A percentile compares a stretch with the other conserved stretches of the same genome.
Conservation (phyloP, 2,888 invertebrate species). For the Cerastis leucographa region DNA sequence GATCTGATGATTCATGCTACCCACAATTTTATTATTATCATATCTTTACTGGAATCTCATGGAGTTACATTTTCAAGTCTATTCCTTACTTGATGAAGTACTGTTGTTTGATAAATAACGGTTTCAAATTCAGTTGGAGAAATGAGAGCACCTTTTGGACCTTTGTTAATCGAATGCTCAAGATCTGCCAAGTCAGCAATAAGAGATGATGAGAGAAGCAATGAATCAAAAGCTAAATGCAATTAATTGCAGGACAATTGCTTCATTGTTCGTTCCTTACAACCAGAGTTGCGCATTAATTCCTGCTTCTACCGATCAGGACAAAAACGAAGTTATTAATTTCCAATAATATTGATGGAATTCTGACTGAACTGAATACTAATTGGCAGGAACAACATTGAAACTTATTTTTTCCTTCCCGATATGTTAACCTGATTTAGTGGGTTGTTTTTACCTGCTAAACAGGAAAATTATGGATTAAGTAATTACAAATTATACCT, state of each 20-base stretch:
- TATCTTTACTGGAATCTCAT: neutral
- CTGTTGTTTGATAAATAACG: neutral
- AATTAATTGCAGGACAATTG: neutral
- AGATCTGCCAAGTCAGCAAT: neutral
- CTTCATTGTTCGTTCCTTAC: neutral
- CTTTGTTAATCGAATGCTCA: neutral
- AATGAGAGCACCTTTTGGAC: neutral
- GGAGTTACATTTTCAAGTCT: neutral
- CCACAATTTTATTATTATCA: constrained; percentile 41
- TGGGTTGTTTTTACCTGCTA: constrained; percentile 8
- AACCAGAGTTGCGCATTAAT: neutral
- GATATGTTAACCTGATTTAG: constrained; percentile 4
- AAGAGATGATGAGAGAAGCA: neutral
- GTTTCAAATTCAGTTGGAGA: neutral
- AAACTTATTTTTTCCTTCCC: constrained; percentile 6
- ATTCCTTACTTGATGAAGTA: neutral
- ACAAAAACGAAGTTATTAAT: neutral
- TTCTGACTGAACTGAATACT: neutral
- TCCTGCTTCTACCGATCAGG: neutral
- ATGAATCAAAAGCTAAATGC: neutral
- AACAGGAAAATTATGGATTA: constrained; percentile 3
- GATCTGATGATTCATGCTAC: constrained; percentile 48
- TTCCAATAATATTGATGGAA: neutral
- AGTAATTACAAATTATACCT: neutral
- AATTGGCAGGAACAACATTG: neutral